Percentiles rank a stretch among this genome's conserved stretches.
These are phyloP conservation scores for Cybosia mesomella DNA, from an alignment of 2,888 invertebrate genomes.

Conservation along the genomic window DNA sequence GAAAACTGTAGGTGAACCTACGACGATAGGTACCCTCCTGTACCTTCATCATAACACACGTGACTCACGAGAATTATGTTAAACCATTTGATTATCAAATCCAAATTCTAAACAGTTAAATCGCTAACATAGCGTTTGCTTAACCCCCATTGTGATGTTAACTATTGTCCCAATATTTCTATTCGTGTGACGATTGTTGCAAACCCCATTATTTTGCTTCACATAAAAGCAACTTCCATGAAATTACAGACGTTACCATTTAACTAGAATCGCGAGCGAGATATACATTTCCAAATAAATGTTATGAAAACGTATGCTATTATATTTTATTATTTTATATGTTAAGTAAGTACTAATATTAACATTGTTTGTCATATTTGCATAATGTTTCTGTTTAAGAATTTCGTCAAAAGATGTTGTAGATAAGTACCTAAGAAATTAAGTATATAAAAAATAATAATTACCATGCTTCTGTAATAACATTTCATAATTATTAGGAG, in stretches of 20 bases:
- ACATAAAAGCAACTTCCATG: conserved; percentile 72
- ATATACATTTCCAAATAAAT: conserved; percentile 38
- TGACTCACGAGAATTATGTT: too few relatives aligned
- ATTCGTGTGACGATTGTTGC: conserved; percentile 56
- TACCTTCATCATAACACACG: too few relatives aligned
- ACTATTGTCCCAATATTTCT: conserved; percentile 60
- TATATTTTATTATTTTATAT: conserved; percentile 16
- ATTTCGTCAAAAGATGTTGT: conserved; percentile 2
- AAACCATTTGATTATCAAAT: not conserved
- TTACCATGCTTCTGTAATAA: not conserved
- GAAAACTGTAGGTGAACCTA: too few relatives aligned
- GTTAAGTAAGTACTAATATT: not conserved
- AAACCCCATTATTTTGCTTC: conserved; percentile 69
- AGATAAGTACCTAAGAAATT: too few relatives aligned
- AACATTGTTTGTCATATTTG: not conserved
- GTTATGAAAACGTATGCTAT: conserved; percentile 29
- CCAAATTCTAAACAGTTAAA: not conserved
- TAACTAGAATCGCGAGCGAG: conserved; percentile 56
- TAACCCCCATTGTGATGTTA: conserved; percentile 40
- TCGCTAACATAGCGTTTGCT: conserved; percentile 30
- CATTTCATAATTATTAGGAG: not conserved
- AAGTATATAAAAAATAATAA: not conserved
- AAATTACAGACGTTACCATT: conserved; percentile 54
- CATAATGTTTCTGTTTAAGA: not conserved
- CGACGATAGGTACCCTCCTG: too few relatives aligned